phyloP scores from a whole-genome alignment of 2,113 vertebrate genomes.

The Lepidothrix coronata region DNA sequence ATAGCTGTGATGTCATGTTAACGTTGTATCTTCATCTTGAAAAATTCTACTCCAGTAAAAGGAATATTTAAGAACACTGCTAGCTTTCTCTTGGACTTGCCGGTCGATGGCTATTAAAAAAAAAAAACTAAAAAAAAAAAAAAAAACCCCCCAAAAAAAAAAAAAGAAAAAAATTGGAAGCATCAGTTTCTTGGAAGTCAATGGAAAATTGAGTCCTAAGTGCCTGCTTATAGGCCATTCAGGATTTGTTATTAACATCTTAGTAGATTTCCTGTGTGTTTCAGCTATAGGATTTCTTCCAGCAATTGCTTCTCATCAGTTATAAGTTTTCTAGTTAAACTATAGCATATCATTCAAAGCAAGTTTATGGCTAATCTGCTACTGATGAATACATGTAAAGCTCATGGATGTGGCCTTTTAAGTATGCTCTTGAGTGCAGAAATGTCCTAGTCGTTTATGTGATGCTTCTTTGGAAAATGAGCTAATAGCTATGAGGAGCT shows the following conservation, averaged over 20 bases:
- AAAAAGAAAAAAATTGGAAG: not conserved
- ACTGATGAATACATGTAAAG: not conserved
- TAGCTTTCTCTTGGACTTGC: not conserved
- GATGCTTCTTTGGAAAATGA: not conserved
- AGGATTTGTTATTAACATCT: not conserved
- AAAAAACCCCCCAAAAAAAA: not conserved
- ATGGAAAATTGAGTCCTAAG: not conserved
- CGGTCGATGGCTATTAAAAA: not conserved
- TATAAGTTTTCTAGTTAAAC: not conserved
- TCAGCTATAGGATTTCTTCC: not conserved
- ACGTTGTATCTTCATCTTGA: not conserved
- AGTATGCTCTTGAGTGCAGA: not conserved
- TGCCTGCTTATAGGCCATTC: not conserved
- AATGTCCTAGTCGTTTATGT: not conserved
- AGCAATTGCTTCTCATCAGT: not conserved
- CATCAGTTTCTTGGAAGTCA: not conserved
- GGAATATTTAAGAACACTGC: not conserved
- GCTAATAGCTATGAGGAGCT: not conserved
- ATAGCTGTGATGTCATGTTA: not conserved
- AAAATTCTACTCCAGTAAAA: not conserved
- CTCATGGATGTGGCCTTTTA: not conserved
- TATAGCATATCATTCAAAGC: not conserved
- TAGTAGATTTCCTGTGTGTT: not conserved
- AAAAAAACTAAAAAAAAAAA: not conserved
- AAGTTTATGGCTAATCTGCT: not conserved